Evolutionary conservation across 2,888 invertebrate genomes (phyloP).

Genomic region (Drosophila greeni): DNA sequence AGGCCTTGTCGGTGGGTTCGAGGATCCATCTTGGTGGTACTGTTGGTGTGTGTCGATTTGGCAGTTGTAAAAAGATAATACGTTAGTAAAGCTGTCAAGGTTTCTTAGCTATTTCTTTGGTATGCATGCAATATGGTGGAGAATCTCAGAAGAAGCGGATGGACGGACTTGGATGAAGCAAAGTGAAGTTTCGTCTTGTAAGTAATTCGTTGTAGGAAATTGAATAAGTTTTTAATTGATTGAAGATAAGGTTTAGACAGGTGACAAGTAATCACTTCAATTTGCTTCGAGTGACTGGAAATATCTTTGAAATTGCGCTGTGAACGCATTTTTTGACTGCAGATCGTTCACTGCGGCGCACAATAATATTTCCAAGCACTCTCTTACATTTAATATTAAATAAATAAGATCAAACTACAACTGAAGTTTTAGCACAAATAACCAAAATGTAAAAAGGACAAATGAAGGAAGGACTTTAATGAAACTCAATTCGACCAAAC

Average conservation of each 20-base stretch:
- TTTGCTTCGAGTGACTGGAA: slow-evolving; percentile 40
- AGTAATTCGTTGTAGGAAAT: not conserved
- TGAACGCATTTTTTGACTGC: not conserved
- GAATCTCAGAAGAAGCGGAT: slow-evolving; percentile 50
- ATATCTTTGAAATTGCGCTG: slow-evolving; percentile 25
- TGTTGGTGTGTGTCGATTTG: slow-evolving; percentile 74
- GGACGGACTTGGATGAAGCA: slow-evolving; percentile 62
- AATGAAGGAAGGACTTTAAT: slow-evolving; percentile 60
- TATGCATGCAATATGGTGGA: slow-evolving; percentile 68
- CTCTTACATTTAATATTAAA: slow-evolving; percentile 57
- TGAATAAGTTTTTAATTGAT: no score
- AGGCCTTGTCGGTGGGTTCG: slow-evolving; percentile 96
- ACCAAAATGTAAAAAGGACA: slow-evolving; percentile 73
- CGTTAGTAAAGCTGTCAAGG: slow-evolving; percentile 53
- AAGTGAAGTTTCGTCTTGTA: slow-evolving; percentile 54
- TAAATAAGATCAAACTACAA: slow-evolving; percentile 65
- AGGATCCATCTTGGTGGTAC: slow-evolving; percentile 97
- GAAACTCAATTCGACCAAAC: slow-evolving; percentile 53
- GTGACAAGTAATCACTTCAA: slow-evolving; percentile 46
- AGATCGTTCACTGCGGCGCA: not conserved
- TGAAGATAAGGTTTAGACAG: no score
- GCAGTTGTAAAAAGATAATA: slow-evolving; percentile 47
- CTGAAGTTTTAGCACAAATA: slow-evolving; percentile 63
- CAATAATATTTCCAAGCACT: slow-evolving; percentile 55
- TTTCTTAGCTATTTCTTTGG: slow-evolving; percentile 8